phyloP scores from a whole-genome alignment of 2,113 vertebrate species.

The Hippocampus abdominalis region DNA sequence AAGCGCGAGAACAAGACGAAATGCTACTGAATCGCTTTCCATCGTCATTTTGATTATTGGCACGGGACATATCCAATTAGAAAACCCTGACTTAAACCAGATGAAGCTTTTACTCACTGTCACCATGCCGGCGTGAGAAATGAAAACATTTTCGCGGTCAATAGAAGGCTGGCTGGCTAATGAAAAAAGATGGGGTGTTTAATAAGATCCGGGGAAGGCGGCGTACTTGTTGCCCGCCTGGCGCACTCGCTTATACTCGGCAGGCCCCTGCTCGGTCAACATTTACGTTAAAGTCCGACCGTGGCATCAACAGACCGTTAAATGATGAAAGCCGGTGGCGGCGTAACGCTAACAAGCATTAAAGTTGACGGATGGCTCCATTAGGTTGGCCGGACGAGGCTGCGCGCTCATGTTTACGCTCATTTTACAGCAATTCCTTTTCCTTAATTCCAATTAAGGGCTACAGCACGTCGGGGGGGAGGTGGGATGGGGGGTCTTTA shows the following conservation, averaged over 20 bases:
- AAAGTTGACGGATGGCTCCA: constrained; percentile 33
- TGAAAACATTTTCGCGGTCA: background rate
- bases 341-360: constrained; percentile 50
- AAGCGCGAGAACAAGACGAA: too few species aligned
- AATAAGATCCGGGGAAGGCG: background rate
- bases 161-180: background rate
- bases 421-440: background rate
- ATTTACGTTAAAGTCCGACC: constrained; percentile 24
- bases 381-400: constrained; percentile 1
- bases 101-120: background rate
- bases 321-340: constrained; percentile 31
- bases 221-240: background rate
- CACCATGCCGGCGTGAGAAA: background rate
- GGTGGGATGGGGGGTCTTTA: too few species aligned
- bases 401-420: constrained; percentile 20
- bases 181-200: constrained; percentile 1
- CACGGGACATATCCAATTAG: background rate
- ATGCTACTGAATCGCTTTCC: too few species aligned
- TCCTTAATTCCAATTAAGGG: background rate
- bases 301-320: constrained; percentile 36
- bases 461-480: background rate
- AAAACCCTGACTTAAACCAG: background rate
- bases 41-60: too few species aligned
- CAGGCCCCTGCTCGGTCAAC: constrained; percentile 18
- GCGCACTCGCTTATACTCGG: background rate